A percentile compares a stretch with the other conserved stretches of the same genome.
Evolutionary conservation across 2,113 vertebrate species (phyloP).

Genomic region (Papio anubis): DNA sequence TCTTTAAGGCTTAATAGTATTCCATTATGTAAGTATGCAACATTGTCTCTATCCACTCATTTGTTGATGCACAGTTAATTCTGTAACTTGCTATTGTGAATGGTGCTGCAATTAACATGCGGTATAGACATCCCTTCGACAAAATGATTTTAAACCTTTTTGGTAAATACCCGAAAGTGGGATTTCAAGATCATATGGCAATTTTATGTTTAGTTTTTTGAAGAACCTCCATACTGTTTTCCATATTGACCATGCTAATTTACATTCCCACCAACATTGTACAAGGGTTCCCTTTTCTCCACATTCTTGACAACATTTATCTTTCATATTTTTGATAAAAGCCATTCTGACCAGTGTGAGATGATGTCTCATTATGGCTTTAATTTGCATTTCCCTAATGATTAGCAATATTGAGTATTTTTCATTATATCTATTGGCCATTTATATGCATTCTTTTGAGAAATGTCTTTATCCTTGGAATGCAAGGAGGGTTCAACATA

Average conservation of each 20-base stretch:
- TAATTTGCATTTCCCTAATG: background rate
- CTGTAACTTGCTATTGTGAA: background rate
- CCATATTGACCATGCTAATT: background rate
- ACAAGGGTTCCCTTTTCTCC: background rate
- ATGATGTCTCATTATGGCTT: background rate
- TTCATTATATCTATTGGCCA: background rate
- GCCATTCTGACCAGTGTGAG: background rate
- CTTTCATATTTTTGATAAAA: background rate
- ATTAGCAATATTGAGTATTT: background rate
- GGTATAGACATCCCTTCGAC: background rate
- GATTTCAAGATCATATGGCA: background rate
- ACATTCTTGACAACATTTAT: background rate
- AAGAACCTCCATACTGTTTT: background rate
- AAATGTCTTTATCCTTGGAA: background rate
- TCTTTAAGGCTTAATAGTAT: background rate
- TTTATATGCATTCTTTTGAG: background rate
- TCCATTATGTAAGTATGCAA: background rate
- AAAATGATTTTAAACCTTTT: background rate
- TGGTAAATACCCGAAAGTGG: background rate
- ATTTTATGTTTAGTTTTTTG: background rate
- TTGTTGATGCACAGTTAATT: background rate
- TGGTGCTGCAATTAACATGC: background rate
- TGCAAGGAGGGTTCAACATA: background rate
- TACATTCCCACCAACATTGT: background rate
- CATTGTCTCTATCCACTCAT: background rate